A percentile compares a stretch with the other conserved stretches of the same genome.
These are phyloP conservation scores for Tachuris rubrigastra DNA, from an alignment of 2,113 vertebrate species.

Conservation along the genomic window DNA sequence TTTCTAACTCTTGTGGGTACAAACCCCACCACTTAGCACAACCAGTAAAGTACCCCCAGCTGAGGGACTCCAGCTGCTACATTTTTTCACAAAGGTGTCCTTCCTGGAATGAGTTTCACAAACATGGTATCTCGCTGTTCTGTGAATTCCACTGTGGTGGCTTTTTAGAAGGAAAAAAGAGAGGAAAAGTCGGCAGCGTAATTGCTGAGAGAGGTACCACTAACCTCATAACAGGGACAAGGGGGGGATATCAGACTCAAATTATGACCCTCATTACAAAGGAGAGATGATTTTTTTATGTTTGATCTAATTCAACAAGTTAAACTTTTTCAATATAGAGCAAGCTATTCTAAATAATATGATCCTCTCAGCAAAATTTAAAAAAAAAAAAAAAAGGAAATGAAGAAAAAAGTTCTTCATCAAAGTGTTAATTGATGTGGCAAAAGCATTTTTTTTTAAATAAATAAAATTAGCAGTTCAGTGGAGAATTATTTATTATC, in stretches of 20 bases:
- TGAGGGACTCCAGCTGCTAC: not conserved
- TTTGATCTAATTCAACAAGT: not conserved
- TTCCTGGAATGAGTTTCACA: not conserved
- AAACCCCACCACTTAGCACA: not conserved
- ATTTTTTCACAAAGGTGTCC: not conserved
- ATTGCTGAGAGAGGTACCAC: not conserved
- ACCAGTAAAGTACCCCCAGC: not conserved
- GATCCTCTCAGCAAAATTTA: not conserved
- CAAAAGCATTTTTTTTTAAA: not conserved
- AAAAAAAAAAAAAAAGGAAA: not conserved
- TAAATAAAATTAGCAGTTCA: not conserved
- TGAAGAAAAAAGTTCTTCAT: not conserved
- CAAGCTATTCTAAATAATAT: not conserved
- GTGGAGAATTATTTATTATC: not conserved
- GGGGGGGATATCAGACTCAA: not conserved
- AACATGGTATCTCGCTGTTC: not conserved
- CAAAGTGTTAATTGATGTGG: not conserved
- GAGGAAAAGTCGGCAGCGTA: not conserved
- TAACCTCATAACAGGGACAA: not conserved
- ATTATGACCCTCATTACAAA: not conserved
- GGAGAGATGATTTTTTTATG: not conserved
- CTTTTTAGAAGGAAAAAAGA: not conserved
- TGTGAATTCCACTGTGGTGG: not conserved
- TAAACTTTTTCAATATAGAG: not conserved
- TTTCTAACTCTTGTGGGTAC: not conserved